These are phyloP conservation scores for Amphiduros pacificus DNA, from an alignment of 2,888 invertebrate species.

Conservation along the genomic window DNA sequence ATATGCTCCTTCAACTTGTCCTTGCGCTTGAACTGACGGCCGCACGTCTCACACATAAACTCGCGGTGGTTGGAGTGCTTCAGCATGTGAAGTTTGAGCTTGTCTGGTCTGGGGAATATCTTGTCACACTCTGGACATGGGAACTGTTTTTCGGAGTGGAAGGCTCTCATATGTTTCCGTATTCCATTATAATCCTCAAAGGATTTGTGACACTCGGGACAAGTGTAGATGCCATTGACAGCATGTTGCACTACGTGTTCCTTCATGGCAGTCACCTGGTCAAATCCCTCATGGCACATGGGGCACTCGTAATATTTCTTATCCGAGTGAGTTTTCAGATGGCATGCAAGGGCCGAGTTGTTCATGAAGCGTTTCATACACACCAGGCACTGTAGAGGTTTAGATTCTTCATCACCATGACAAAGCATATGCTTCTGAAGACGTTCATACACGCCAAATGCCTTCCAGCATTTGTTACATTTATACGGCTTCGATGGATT, in stretches of 20 bases:
- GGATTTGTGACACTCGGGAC: conserved; percentile 71
- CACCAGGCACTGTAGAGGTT: conserved; percentile 69
- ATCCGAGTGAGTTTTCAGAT: conserved; percentile 71
- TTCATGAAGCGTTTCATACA: conserved; percentile 73
- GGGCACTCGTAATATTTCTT: conserved; percentile 72
- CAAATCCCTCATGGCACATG: conserved; percentile 72
- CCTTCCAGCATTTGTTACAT: conserved; percentile 70
- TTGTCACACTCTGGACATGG: conserved; percentile 68
- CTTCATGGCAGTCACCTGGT: conserved; percentile 64
- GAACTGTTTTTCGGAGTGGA: conserved; percentile 72
- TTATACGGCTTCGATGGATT: conserved; percentile 64
- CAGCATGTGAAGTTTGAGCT: conserved; percentile 73
- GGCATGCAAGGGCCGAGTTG: conserved; percentile 73
- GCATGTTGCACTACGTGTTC: conserved; percentile 71
- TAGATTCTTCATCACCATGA: conserved; percentile 68
- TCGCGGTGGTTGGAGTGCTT: conserved; percentile 70
- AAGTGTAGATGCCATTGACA: conserved; percentile 69
- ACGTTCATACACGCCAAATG: conserved; percentile 68
- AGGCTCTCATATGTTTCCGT: conserved; percentile 74
- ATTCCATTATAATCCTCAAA: conserved; percentile 73
- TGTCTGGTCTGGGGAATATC: conserved; percentile 65
- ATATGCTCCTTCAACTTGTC: conserved; percentile 71
- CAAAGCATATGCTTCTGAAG: conserved; percentile 70
- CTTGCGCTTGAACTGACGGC: conserved; percentile 76
- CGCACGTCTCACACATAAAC: conserved; percentile 76